Conservation (phyloP, 2,888 invertebrate genomes). For the Octonoba sinensis region DNA sequence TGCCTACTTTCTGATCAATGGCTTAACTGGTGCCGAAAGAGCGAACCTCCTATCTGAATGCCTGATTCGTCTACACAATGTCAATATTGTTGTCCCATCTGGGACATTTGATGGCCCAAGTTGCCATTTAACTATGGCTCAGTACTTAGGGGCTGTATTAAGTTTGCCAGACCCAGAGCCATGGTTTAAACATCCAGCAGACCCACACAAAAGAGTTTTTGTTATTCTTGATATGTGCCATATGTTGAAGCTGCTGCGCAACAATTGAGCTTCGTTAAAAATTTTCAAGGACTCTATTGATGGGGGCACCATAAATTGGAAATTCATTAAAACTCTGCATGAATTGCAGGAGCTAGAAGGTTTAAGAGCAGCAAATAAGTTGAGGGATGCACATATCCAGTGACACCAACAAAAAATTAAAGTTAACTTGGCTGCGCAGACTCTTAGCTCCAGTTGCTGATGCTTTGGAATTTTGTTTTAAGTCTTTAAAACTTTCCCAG, state of each 20-base stretch:
- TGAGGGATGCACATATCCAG: slow-evolving; percentile 4
- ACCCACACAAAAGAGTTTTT: neutral
- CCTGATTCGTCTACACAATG: neutral
- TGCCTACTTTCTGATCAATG: neutral
- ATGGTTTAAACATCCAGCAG: slow-evolving; percentile 6
- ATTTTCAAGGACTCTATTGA: neutral
- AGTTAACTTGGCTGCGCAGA: slow-evolving; percentile 20
- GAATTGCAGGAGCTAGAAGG: slow-evolving; percentile 18
- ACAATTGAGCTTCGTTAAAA: neutral
- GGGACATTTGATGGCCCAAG: slow-evolving; percentile 22
- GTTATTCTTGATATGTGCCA: slow-evolving; percentile 12
- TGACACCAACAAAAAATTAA: slow-evolving; percentile 17
- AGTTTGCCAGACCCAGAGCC: neutral
- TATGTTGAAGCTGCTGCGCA: slow-evolving; percentile 24
- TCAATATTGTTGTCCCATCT: slow-evolving; percentile 2
- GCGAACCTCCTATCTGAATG: slow-evolving; percentile 8
- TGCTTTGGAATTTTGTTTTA: slow-evolving; percentile 23
- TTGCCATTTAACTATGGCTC: slow-evolving; percentile 17
- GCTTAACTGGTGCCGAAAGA: neutral
- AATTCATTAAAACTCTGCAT: neutral
- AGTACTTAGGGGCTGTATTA: slow-evolving; percentile 3
- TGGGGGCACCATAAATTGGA: slow-evolving; percentile 1
- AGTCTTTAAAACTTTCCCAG: slow-evolving; percentile 10
- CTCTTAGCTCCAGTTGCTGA: slow-evolving; percentile 51
- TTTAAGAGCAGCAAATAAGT: slow-evolving; percentile 16